Evolutionary conservation across 2,797 vertebrate genomes (phyloP), one percentile per base, ranked within the genome.

Genomic region (Spinus pinus): DNA sequence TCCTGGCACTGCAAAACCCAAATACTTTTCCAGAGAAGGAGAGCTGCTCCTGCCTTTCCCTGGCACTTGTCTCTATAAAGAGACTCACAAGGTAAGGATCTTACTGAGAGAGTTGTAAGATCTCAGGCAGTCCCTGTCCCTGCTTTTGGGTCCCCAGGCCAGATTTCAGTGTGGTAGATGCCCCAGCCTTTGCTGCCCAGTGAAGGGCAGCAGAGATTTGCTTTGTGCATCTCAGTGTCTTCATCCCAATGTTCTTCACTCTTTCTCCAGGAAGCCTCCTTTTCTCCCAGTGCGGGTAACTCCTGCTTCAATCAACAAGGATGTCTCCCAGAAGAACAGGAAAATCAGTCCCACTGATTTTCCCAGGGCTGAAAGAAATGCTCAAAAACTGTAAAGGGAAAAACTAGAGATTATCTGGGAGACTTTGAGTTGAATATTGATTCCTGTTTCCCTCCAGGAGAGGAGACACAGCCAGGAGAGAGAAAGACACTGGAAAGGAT

Each of bases 321-420:
- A 35, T 81, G 14, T 60, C 58, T 82, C 14, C 86, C 18, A 56
- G 88, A 37, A 85, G 84, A 96, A 93, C 92, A 93, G 83, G 91
- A 94, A 95, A 93, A 84, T 83, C 64, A 49, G 39, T 78, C 47
- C 73, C 44, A 39, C 7, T 47, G 41, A 20, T 62, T 39, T n/a
- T 46, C 30, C 49, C 54, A 64, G 54, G 24, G 56, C 54, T 86
- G 62, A 84, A 81, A 92, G 51, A 88, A 88, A 51, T 0, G 0
- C 62, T 86, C 25, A 35, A 28, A 86, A 84, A 78, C 37, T 7
- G 5, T n/a, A 21, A 93, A 94, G 27, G 41, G 7, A 30, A 58
- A 50, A 58, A 25, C 0, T 13, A 25, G 80, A 73, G 33, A 56
- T 86, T 51, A 49, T 56, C 50, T 22, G 60, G 33, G 22, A 17